phyloP scores from a whole-genome alignment of 2,113 vertebrate species.

The Oceanites oceanicus region DNA sequence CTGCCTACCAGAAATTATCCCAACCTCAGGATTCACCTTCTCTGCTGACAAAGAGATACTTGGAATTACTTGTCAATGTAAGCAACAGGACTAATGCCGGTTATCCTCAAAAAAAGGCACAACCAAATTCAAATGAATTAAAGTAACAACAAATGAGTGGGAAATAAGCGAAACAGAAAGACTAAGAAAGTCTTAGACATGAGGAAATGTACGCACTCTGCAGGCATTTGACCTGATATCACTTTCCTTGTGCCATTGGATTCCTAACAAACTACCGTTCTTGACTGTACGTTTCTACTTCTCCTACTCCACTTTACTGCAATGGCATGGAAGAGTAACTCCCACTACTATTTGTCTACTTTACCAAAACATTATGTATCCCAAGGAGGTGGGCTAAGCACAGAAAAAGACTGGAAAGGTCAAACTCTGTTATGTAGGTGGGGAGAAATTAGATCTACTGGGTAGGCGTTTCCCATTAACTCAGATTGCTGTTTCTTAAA shows the following conservation, averaged over 20 bases:
- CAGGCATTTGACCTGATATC: not conserved
- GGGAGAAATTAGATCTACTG: not conserved
- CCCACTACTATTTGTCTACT: not conserved
- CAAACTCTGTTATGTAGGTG: not conserved
- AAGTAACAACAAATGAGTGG: not conserved
- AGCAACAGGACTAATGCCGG: not conserved
- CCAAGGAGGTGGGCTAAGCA: not conserved
- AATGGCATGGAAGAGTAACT: not conserved
- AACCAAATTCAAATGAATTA: not conserved
- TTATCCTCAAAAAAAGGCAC: not conserved
- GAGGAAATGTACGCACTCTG: not conserved
- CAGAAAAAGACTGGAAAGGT: not conserved
- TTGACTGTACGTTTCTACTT: not conserved
- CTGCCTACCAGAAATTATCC: not conserved
- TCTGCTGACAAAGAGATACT: not conserved
- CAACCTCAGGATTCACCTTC: not conserved
- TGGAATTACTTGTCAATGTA: not conserved
- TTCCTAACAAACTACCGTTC: not conserved
- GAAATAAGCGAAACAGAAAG: not conserved
- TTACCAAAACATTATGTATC: not conserved
- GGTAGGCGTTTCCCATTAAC: slow-evolving; percentile 1
- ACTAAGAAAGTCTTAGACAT: not conserved
- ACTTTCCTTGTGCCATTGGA: not conserved
- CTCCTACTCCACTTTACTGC: not conserved
- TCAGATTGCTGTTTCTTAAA: not conserved